Evolutionary conservation across 2,113 vertebrate species (phyloP).

Genomic region (Callipepla californica): DNA sequence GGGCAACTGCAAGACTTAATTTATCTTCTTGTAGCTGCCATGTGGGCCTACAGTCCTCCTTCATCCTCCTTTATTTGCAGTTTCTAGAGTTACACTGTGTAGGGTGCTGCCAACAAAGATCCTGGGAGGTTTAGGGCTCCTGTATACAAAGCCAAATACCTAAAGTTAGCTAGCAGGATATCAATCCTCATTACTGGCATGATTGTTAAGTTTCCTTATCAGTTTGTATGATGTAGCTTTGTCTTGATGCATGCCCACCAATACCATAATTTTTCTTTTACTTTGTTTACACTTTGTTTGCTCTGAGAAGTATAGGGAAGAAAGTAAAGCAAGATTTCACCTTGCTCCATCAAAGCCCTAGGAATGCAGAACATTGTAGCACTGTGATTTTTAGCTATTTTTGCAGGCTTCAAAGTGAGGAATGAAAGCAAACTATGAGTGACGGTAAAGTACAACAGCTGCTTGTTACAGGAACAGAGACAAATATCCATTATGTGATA

Average conservation of each 20-base stretch:
- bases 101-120: background rate
- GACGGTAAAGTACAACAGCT: background rate
- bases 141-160: background rate
- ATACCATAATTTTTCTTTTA: background rate
- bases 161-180: background rate
- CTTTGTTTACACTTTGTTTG: background rate
- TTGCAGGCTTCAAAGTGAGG: background rate
- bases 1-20: background rate
- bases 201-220: background rate
- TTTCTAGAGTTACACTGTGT: background rate
- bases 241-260: rapidly evolving
- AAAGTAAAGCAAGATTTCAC: background rate
- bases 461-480: slow-evolving; percentile 10
- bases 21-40: background rate
- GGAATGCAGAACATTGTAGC: background rate
- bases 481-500: slow-evolving; percentile 7
- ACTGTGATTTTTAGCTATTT: background rate
- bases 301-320: background rate
- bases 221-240: background rate
- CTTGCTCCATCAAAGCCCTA: background rate
- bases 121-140: background rate
- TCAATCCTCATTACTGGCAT: background rate
- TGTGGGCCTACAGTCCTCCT: background rate
- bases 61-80: background rate
- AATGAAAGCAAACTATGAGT: background rate